Evolutionary conservation across 2,888 invertebrate genomes (phyloP).

Genomic region (Lobophora halterata): DNA sequence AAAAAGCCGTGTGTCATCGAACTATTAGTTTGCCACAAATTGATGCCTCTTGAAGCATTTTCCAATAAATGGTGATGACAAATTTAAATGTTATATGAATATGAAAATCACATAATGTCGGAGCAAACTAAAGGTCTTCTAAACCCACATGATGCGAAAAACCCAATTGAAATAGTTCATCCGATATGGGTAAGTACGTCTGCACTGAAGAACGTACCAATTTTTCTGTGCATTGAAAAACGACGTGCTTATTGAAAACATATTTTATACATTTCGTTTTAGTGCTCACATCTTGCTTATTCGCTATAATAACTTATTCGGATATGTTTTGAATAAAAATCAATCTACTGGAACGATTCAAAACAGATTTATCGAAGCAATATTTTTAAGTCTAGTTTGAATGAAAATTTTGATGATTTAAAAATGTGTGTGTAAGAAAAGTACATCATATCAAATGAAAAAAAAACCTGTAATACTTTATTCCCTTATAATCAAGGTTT

Average conservation of each 20-base stretch:
- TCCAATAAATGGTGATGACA: too few relatives aligned
- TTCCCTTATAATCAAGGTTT: too few relatives aligned
- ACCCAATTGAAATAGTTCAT: conserved; percentile 8
- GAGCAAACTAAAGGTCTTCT: background rate
- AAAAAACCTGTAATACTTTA: too few relatives aligned
- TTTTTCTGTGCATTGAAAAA: conserved; percentile 18
- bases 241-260: conserved; percentile 12
- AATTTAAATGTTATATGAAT: too few relatives aligned
- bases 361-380: background rate
- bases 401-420: too few relatives aligned
- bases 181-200: conserved; percentile 9
- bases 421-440: too few relatives aligned
- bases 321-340: conserved; percentile 8
- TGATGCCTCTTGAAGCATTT: too few relatives aligned
- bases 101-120: too few relatives aligned
- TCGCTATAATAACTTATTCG: conserved; percentile 8
- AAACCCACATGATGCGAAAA: conserved; percentile 6
- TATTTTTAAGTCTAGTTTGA: too few relatives aligned
- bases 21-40: too few relatives aligned
- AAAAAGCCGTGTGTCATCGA: too few relatives aligned
- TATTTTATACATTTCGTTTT: conserved; percentile 13
- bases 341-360: conserved; percentile 1
- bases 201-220: conserved; percentile 11
- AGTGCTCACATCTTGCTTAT: conserved; percentile 9
- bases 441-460: too few relatives aligned